Evolutionary conservation across 2,888 invertebrate genomes (phyloP), one percentile per base, ranked within the genome.

Genomic region (Melieria omissa): DNA sequence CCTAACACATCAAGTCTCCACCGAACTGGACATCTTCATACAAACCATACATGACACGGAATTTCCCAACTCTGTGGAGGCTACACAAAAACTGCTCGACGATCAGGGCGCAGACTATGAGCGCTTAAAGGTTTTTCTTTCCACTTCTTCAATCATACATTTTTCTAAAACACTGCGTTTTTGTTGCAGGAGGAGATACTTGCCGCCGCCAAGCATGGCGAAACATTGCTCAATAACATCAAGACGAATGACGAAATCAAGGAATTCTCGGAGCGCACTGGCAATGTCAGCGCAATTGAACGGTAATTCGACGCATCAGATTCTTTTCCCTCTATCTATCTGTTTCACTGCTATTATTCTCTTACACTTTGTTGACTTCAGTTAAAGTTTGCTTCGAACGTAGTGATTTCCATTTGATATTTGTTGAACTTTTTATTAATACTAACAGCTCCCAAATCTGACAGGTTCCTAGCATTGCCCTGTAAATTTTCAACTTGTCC

Each of bases 281-380:
- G 94, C 82, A 97, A 97, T 88, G 95, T 97, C 75, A 93, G 96
- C 78, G 93, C 96, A 74, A 93, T 98, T 77, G 96, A 98, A 89
- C 93, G 95, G 94, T 96, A 88, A 65, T 74, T 45, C 41, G 54
- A 62, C 5, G 12, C 45, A 41, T 47, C 52, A 65, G 5, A 55
- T 41, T 54, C 5, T 47, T 46, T 45, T 58, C 7, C 58, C 49
- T 60, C n/a, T n/a, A 12, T 41, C 61, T 29, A 1, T 29, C 29
- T 29, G 29, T 29, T 29, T 29, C 29, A 29, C 29, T 29, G 29
- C 29, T 29, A 29, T 29, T 29, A 29, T 29, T 29, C 29, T 29
- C 29, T 29, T 29, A 3, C 29, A 29, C 29, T 29, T 29, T 29
- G 29, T 29, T 29, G 29, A 29, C 29, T 29, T 29, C 29, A 29